Evolutionary conservation across 2,888 invertebrate genomes (phyloP), one percentile per base, ranked within the genome.

Genomic region (Sialis fuliginosa): DNA sequence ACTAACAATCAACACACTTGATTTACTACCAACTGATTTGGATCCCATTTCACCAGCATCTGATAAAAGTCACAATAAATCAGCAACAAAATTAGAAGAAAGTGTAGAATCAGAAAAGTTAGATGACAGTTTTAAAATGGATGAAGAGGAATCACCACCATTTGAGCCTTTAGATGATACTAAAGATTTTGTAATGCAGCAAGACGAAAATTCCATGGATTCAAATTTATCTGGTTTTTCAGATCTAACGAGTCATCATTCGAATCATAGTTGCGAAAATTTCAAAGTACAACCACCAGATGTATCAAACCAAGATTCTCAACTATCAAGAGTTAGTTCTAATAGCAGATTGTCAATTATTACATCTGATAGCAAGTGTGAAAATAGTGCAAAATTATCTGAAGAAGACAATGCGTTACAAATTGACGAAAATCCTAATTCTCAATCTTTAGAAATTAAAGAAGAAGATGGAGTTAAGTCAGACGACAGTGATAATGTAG

Each of bases 31-130:
- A 0, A 79, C 75, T 45, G 87, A 87, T 61, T 65, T 87, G 40
- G 86, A 87, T 63, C 83, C 86, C 35, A 79, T 87, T 6, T 86
- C 86, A 51, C 86, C 86, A 1, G 84, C 82, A 49, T 85, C 85
- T 0, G 80, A 80, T 48, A 77, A 75, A 55, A 75, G 72, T 43
- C 72, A 72, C 56, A 48, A 33, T 48, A 50, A 43, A 48, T 33
- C 41, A 33, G 32, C 34, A 44, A 39, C 35, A 48, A 65, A 40
- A 48, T 53, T 30, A 33, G 34, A 42, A 50, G 54, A 52, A 55
- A 59, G 42, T 32, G 56, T 54, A 6, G 58, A 58, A 44, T 49
- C 56, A 5, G 58, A 65, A 44, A 65, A 62, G 50, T 57, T 62
- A 1, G 67, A 70, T 43, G 69, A 69, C 37, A 66, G 62, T 6